Evolutionary conservation across 1,140 invertebrate genomes (phyloP).

Genomic region (Drosophila melanogaster): DNA sequence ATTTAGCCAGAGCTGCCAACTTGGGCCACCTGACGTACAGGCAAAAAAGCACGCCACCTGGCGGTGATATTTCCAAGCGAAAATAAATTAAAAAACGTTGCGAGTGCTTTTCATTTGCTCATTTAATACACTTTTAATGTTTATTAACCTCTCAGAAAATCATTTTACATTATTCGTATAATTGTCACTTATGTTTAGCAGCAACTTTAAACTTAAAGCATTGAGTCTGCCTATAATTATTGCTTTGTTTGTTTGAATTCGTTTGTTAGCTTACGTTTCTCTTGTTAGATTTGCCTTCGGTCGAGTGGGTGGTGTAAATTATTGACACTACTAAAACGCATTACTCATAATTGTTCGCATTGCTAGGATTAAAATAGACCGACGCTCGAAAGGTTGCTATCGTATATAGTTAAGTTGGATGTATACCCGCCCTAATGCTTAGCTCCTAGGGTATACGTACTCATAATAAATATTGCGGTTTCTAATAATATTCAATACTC

Average conservation of each 20-base stretch:
- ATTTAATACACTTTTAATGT: slow-evolving; percentile 47
- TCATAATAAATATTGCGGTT: slow-evolving; percentile 56
- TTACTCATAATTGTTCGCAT: slow-evolving; percentile 66
- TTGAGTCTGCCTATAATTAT: slow-evolving; percentile 62
- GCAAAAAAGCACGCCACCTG: not conserved
- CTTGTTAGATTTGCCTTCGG: slow-evolving; percentile 33
- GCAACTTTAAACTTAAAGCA: slow-evolving; percentile 72
- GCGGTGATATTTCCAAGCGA: not conserved
- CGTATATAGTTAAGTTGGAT: slow-evolving; percentile 33
- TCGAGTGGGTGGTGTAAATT: slow-evolving; percentile 71
- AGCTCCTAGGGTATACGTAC: slow-evolving; percentile 45
- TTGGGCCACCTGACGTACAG: not conserved
- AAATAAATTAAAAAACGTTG: slow-evolving; percentile 8
- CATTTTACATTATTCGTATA: slow-evolving; percentile 67
- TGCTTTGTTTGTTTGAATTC: slow-evolving; percentile 62
- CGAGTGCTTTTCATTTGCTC: slow-evolving; percentile 1
- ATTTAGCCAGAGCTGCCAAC: not conserved
- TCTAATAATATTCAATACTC: slow-evolving; percentile 45
- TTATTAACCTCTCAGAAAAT: slow-evolving; percentile 77
- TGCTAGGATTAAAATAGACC: slow-evolving; percentile 64
- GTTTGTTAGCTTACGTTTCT: slow-evolving; percentile 66
- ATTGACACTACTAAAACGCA: slow-evolving; percentile 75
- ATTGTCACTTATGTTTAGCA: slow-evolving; percentile 65
- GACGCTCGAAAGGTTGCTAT: slow-evolving; percentile 20
- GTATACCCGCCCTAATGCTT: slow-evolving; percentile 47